Conservation (phyloP, 2,888 invertebrate species). For the Ypsolopha scabrella region DNA sequence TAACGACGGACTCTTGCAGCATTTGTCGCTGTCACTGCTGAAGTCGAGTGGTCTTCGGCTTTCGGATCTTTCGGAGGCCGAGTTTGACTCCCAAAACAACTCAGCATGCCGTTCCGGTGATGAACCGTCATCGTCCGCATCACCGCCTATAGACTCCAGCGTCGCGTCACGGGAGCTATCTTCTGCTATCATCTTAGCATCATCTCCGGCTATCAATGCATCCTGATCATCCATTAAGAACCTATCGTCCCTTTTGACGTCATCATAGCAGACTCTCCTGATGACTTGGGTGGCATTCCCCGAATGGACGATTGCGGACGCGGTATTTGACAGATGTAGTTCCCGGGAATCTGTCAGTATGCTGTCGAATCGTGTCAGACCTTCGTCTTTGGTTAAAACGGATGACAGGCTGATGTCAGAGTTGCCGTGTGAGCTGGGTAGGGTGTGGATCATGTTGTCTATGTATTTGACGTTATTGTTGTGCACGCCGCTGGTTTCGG, state of each 20-base stretch:
- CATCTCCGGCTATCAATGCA: constrained; percentile 34
- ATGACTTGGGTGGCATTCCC: constrained; percentile 58
- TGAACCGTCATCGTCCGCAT: constrained; percentile 40
- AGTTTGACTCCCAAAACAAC: constrained; percentile 59
- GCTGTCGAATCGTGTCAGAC: constrained; percentile 41
- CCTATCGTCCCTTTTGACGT: constrained; percentile 31
- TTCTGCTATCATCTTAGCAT: constrained; percentile 43
- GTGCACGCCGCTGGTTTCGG: constrained; percentile 21
- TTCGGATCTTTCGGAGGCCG: constrained; percentile 46
- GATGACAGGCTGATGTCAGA: constrained; percentile 32
- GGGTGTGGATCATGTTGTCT: constrained; percentile 45
- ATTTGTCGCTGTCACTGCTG: constrained; percentile 61
- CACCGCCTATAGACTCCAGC: constrained; percentile 32
- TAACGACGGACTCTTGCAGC: constrained; percentile 54
- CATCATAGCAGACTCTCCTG: constrained; percentile 46
- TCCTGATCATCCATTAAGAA: constrained; percentile 42
- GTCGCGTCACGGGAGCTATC: constrained; percentile 40
- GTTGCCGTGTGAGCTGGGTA: constrained; percentile 26
- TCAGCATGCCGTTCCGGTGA: constrained; percentile 52
- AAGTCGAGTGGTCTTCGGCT: constrained; percentile 42
- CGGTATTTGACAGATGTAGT: constrained; percentile 38
- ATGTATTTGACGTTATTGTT: constrained; percentile 40
- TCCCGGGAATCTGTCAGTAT: constrained; percentile 46
- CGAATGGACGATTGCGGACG: constrained; percentile 48
- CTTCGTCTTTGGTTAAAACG: constrained; percentile 46